Evolutionary conservation across 2,888 invertebrate species (phyloP).

Genomic region (Neoascia interrupta): DNA sequence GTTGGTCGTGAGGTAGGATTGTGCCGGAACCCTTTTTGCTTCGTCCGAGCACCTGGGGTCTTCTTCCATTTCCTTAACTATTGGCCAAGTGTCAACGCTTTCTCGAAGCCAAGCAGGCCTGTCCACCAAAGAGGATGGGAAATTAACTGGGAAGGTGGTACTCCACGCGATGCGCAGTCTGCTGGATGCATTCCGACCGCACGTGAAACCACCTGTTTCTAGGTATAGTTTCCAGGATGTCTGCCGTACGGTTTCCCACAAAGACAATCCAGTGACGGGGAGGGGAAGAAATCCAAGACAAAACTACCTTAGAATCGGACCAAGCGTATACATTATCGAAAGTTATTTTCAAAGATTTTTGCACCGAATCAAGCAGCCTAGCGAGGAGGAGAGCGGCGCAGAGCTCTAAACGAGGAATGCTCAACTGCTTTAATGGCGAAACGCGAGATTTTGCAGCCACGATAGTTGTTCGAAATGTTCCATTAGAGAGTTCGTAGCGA

Average conservation of each 20-base stretch:
- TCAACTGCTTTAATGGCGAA: slow-evolving; percentile 18
- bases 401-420: slow-evolving; percentile 42
- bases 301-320: slow-evolving; percentile 73
- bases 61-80: neutral
- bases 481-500: neutral
- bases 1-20: neutral
- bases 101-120: slow-evolving; percentile 41
- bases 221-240: slow-evolving; percentile 47
- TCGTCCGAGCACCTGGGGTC: neutral
- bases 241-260: slow-evolving; percentile 55
- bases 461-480: neutral
- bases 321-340: slow-evolving; percentile 44
- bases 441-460: slow-evolving; percentile 25
- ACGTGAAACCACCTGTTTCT: slow-evolving; percentile 60
- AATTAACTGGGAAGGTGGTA: slow-evolving; percentile 37
- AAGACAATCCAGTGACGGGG: slow-evolving; percentile 56
- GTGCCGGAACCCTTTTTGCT: neutral
- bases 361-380: slow-evolving; percentile 23
- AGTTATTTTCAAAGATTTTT: slow-evolving; percentile 10
- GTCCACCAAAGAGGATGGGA: slow-evolving; percentile 54
- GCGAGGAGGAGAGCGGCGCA: slow-evolving; percentile 35
- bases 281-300: slow-evolving; percentile 71
- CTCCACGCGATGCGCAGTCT: slow-evolving; percentile 68
- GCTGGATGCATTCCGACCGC: slow-evolving; percentile 56
- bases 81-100: neutral